Evolutionary conservation across 2,113 vertebrate species (phyloP), one percentile per base, ranked within the genome.

Genomic region (Aplodontia rufa): DNA sequence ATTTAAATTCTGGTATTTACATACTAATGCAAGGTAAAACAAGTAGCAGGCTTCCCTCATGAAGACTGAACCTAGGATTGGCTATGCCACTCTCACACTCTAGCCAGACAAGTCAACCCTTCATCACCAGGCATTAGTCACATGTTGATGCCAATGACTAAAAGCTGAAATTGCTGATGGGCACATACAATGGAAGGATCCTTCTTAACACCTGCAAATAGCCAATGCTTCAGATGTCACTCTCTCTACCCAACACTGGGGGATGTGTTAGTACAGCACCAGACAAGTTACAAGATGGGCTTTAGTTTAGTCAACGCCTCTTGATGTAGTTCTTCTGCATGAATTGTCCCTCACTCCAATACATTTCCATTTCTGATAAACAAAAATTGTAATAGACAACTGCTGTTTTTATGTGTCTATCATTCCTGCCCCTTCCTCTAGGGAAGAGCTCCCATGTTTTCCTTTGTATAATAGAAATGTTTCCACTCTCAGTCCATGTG

Each of bases 31-130:
- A 42, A 84, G n/a, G 30, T 76, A 86, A 83, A 90, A 85, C 60
- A 60, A 84, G 19, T 68, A 76, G 37, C 62, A 58, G 78, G 68
- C 37, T 91, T 45, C 74, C 17, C 17, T 93, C 8, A 4, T 69
- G 35, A 87, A 90, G 35, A 94, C 42, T 84, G 28, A 97, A 81
- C 32, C 22, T 37, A 26, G 83, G 32, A 80, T 92, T 85, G 37
- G 55, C 19, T 81, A 68, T 72, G 32, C 22, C 22, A 83, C 4
- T 20, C 14, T n/a, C 42, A n/a, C 60, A 58, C 0, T 69, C 62
- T 51, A 60, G 88, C 14, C 35, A 82, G 66, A 51, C 53, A 58
- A 71, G 35, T 81, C 69, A 94, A 90, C 32, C 6, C 32, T 58
- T 83, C 22, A 86, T 82, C 45, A 84, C 72, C 40, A 72, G 37